phyloP scores from a whole-genome alignment of 2,113 vertebrate species.

The Merops nubicus region DNA sequence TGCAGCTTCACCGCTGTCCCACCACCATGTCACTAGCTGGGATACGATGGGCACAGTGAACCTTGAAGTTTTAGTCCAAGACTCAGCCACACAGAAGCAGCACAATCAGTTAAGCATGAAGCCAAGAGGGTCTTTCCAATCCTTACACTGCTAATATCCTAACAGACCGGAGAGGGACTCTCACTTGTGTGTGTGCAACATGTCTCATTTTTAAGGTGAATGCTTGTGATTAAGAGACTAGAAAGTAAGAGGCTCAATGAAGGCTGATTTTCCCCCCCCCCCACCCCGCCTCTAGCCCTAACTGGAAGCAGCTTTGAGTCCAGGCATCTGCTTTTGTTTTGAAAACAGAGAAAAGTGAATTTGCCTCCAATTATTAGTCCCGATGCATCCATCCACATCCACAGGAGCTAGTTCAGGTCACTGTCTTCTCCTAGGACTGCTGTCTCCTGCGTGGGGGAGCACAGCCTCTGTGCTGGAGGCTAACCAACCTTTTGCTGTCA shows the following conservation, averaged over 20 bases:
- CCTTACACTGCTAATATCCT: not conserved
- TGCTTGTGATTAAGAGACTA: not conserved
- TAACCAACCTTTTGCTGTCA: not conserved
- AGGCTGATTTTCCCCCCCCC: not conserved
- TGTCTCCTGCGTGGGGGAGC: rapidly evolving
- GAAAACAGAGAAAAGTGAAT: not conserved
- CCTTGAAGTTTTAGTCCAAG: not conserved
- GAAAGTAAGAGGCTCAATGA: not conserved
- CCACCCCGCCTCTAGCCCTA: not conserved
- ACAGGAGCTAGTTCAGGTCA: not conserved
- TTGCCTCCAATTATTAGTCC: not conserved
- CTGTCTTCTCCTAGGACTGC: not conserved
- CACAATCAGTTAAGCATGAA: not conserved
- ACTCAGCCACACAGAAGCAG: not conserved
- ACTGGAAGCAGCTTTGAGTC: not conserved
- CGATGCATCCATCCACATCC: not conserved
- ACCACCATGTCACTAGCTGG: not conserved
- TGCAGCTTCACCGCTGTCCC: not conserved
- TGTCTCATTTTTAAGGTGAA: not conserved
- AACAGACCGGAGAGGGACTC: not conserved
- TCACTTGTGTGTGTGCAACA: not conserved
- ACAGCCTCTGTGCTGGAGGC: not conserved
- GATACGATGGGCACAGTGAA: not conserved
- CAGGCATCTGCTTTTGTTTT: not conserved
- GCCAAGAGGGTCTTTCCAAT: not conserved